These are phyloP conservation scores for Julus scandinavius DNA, from an alignment of 2,888 invertebrate species.

Conservation along the genomic window DNA sequence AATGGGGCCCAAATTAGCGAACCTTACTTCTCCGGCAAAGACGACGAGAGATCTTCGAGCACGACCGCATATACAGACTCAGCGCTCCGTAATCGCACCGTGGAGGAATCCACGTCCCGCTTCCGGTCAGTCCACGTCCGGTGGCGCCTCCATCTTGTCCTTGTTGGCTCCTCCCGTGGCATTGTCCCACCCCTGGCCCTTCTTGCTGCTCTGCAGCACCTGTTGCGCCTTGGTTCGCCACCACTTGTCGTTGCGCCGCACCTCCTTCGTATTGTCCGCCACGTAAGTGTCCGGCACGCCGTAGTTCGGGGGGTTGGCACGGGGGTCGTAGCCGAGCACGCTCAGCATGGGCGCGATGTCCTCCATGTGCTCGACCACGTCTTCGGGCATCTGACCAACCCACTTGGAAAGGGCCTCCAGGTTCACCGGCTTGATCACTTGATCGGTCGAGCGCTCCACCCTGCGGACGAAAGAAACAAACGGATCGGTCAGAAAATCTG, in stretches of 20 bases:
- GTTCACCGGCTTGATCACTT: slow-evolving; percentile 98
- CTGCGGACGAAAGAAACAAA: slow-evolving; percentile 69
- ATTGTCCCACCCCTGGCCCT: not conserved
- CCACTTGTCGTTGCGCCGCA: slow-evolving; percentile 65
- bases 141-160: not conserved
- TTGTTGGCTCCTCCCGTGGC: not conserved
- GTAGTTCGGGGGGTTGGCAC: slow-evolving; percentile 95
- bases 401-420: slow-evolving; percentile 79
- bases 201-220: slow-evolving; percentile 59
- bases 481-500: too few species aligned
- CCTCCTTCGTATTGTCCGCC: slow-evolving; percentile 68
- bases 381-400: slow-evolving; percentile 72
- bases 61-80: too few species aligned
- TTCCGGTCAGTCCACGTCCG: not conserved
- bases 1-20: too few species aligned
- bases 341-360: slow-evolving; percentile 95
- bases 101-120: too few species aligned
- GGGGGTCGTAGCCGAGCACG: slow-evolving; percentile 90
- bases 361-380: slow-evolving; percentile 92
- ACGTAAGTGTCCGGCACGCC: slow-evolving; percentile 83
- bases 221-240: slow-evolving; percentile 63
- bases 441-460: slow-evolving; percentile 97
- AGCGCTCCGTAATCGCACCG: too few species aligned
- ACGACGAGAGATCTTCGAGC: too few species aligned
- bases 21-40: too few species aligned